Base-by-base conservation (phyloP, 2,113 vertebrate species). In the Notothenia coriiceps region DNA sequence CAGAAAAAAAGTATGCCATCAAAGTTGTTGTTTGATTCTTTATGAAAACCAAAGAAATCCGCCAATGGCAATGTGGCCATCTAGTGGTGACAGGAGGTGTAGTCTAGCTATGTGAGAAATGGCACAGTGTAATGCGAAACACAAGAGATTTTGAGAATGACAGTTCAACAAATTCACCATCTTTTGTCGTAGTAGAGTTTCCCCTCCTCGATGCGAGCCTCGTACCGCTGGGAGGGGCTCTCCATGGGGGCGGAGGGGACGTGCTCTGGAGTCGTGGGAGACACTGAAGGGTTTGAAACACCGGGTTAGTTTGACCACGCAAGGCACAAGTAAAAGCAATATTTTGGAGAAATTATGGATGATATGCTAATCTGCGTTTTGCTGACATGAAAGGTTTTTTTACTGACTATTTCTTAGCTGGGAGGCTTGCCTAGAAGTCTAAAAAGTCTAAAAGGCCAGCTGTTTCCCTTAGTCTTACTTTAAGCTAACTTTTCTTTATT, bases 181-280 rank as follows among this genome's bases (percentile, higher is more conserved):
- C 98, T 96, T 87, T 99, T 99, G 88, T 99, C 98, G 35, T 99
- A 99, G 92, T 99, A 99, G 25, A 99, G 95, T 80, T 99, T 99
- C 17, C 98, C 98, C 5, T 99, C 98, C 90, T 99, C 98, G 89
- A 99, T 98, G 75, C 98, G 96, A 40, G 98, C 98, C 72, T 99
- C 98, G 35, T 97, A 99, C 0, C 98, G 95, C 93, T 98, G 98
- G 0, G 95, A 94, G 0, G 97, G 97, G 80, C 90, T 96, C 90
- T 99, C 98, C 68, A 97, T 91, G 14, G 97, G 98, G 2, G 96
- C 93, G 0, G 96, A 92, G 17, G 98, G 98, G 63, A 99, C 90
- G 74, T 98, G 98, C 43, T 99, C 98, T 0, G 98, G 98, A 61
- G 98, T 96, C 1, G 97, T 97, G 0, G 98, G 98, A 12, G 98